Conservation (phyloP, 2,888 invertebrate species). For the Pachliopta kotzebuea region DNA sequence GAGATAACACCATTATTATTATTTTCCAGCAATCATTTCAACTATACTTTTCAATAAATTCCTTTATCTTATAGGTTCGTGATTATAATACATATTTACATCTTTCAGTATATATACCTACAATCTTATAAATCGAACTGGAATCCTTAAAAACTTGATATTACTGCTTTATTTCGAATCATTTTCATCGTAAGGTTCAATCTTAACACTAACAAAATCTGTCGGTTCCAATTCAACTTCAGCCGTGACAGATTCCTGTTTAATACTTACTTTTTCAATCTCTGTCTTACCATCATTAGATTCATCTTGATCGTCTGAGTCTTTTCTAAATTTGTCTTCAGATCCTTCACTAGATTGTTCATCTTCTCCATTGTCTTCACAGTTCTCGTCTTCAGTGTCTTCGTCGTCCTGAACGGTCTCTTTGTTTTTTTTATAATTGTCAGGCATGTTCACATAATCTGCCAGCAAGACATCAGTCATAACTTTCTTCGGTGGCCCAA, state of each 20-base stretch:
- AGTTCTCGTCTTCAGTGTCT: constrained; percentile 31
- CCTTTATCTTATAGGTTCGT: too few relatives aligned
- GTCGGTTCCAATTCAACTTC: constrained; percentile 59
- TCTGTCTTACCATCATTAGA: constrained; percentile 30
- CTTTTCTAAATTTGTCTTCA: constrained; percentile 12
- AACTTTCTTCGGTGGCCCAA: constrained; percentile 57
- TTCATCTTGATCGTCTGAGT: constrained; percentile 25
- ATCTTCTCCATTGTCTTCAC: constrained; percentile 33
- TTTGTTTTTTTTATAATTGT: constrained; percentile 31
- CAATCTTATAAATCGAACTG: too few relatives aligned
- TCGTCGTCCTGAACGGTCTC: constrained; percentile 35
- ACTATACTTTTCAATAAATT: too few relatives aligned
- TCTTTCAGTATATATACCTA: too few relatives aligned
- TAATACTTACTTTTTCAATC: constrained; percentile 31
- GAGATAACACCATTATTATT: too few relatives aligned
- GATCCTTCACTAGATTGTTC: constrained; percentile 21
- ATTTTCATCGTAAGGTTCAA: constrained; percentile 57
- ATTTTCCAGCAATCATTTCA: too few relatives aligned
- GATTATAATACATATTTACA: too few relatives aligned
- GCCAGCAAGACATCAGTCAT: constrained; percentile 44
- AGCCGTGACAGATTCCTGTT: constrained; percentile 30
- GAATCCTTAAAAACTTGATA: not conserved
- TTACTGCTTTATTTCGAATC: constrained; percentile 28
- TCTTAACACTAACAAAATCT: constrained; percentile 71
- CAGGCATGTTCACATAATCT: constrained; percentile 49